phyloP scores from a whole-genome alignment of 2,888 invertebrate species.

The Ochropleura leucogaster region DNA sequence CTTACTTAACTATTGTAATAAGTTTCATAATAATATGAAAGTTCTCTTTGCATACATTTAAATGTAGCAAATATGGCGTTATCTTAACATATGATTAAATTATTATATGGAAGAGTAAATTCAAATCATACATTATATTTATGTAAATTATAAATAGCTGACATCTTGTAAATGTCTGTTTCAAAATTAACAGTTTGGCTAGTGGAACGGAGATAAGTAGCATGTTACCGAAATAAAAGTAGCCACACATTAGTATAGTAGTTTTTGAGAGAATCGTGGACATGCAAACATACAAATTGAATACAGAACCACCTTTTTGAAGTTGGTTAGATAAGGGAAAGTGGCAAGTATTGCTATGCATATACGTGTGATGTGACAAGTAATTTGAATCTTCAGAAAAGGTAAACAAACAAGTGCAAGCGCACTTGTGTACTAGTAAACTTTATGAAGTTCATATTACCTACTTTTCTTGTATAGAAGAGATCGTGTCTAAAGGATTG shows the following conservation, averaged over 20 bases:
- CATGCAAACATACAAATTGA: neutral
- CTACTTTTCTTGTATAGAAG: no score
- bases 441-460: neutral
- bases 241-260: neutral
- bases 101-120: slow-evolving; percentile 32
- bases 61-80: slow-evolving; percentile 38
- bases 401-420: no score
- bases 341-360: neutral
- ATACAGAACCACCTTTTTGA: neutral
- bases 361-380: no score
- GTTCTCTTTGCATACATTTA: neutral
- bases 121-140: slow-evolving; percentile 42
- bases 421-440: no score
- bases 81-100: slow-evolving; percentile 4
- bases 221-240: neutral
- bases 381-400: neutral
- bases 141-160: slow-evolving; percentile 48
- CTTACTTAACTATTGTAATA: neutral
- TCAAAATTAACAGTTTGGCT: slow-evolving; percentile 31
- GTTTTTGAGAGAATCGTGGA: neutral
- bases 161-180: slow-evolving; percentile 57
- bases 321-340: neutral
- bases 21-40: slow-evolving; percentile 2
- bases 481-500: no score
- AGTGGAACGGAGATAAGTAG: slow-evolving; percentile 20